Percentiles rank a stretch among this genome's conserved stretches.
phyloP scores from a whole-genome alignment of 2,113 vertebrate species.

The Neogobius melanostomus region DNA sequence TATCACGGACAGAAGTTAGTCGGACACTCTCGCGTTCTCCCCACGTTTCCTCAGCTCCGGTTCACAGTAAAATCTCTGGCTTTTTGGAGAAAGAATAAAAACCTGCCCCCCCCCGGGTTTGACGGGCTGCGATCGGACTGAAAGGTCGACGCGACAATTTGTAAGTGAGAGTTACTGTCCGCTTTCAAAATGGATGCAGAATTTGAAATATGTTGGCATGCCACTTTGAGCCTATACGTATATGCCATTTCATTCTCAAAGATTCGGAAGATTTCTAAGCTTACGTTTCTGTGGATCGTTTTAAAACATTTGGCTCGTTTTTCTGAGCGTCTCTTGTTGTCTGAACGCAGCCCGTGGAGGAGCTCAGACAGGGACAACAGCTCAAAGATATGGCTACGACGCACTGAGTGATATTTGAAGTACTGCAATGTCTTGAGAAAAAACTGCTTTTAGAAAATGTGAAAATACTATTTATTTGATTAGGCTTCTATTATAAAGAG shows the following conservation, averaged over 20 bases:
- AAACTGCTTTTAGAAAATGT: neutral
- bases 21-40: neutral
- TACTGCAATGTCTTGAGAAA: neutral
- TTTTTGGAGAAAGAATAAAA: neutral
- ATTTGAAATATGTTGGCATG: too few relatives aligned
- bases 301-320: too few relatives aligned
- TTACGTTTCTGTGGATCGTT: too few relatives aligned
- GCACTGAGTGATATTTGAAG: neutral
- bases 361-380: neutral
- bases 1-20: neutral
- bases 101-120: neutral
- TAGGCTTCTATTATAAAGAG: slow-evolving; percentile 13
- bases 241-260: too few relatives aligned
- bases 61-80: neutral
- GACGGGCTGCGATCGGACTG: neutral
- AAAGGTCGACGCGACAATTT: too few relatives aligned
- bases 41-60: neutral
- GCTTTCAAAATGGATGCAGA: too few relatives aligned
- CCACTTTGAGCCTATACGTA: too few relatives aligned
- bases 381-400: neutral
- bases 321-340: neutral
- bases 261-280: too few relatives aligned
- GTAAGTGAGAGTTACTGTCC: neutral
- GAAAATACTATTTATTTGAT: neutral
- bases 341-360: neutral